These are phyloP conservation scores for Menidia menidia DNA, from an alignment of 2,797 vertebrate genomes.

Conservation along the genomic window DNA sequence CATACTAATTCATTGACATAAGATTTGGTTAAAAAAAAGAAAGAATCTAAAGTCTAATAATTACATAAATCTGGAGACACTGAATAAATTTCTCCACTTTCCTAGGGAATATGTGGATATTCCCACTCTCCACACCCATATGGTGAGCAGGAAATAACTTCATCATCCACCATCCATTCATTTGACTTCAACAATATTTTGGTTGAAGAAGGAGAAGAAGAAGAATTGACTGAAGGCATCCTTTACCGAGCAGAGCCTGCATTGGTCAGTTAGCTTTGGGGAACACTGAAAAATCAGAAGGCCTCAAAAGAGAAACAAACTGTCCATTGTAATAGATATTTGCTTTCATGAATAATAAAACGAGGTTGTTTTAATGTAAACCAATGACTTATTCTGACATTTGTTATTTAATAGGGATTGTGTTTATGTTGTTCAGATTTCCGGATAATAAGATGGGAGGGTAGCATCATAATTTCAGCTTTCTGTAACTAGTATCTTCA, in stretches of 20 bases:
- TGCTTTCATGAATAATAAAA: slow-evolving; percentile 16
- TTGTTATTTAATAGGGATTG: background rate
- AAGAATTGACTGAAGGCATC: slow-evolving; percentile 86
- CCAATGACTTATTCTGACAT: background rate
- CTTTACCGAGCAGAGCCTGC: slow-evolving; percentile 93
- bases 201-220: slow-evolving; percentile 88
- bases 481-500: slow-evolving; percentile 31
- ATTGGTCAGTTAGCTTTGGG: slow-evolving; percentile 86
- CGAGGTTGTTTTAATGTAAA: background rate
- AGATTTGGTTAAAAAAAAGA: slow-evolving; percentile 36
- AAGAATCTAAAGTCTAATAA: slow-evolving; percentile 10
- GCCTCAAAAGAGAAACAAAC: slow-evolving; percentile 19
- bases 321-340: slow-evolving; percentile 9
- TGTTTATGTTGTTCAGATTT: background rate
- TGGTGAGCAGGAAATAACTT: slow-evolving; percentile 90
- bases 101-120: slow-evolving; percentile 78
- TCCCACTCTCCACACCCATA: slow-evolving; percentile 90
- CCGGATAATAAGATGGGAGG: background rate
- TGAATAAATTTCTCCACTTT: slow-evolving; percentile 79
- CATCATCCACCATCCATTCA: slow-evolving; percentile 89
- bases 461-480: background rate
- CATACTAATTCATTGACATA: slow-evolving; percentile 59
- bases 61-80: slow-evolving; percentile 58
- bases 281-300: slow-evolving; percentile 30
- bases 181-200: slow-evolving; percentile 87